These are phyloP conservation scores for Polietes domitor DNA, from an alignment of 2,888 invertebrate genomes.

Conservation along the genomic window DNA sequence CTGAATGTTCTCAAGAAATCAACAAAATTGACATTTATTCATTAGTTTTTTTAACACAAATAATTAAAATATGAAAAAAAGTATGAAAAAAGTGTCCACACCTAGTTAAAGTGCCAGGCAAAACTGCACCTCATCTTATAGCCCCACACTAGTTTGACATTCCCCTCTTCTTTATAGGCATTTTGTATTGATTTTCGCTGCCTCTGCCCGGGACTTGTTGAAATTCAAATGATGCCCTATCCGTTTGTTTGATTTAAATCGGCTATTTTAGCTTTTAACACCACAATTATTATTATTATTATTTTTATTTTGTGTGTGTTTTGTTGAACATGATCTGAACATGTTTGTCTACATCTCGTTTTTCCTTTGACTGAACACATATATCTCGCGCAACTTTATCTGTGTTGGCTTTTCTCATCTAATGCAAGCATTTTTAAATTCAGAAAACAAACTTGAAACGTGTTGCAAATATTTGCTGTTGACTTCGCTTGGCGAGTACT, in stretches of 20 bases:
- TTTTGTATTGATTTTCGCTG: no score
- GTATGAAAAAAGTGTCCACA: no score
- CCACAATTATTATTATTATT: constrained; percentile 12
- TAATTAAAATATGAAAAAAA: no score
- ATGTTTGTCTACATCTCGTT: not conserved
- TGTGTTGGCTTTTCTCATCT: not conserved
- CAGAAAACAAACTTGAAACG: not conserved
- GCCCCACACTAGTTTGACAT: no score
- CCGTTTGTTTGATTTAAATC: constrained; percentile 4
- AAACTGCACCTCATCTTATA: no score
- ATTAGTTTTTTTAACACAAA: no score
- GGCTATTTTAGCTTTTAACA: not conserved
- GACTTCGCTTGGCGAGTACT: not conserved
- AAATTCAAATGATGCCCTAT: constrained; percentile 8
- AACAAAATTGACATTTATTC: no score
- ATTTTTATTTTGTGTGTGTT: no score
- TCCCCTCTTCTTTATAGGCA: no score
- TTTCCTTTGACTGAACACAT: not conserved
- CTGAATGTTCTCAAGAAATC: no score
- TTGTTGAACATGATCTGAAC: no score
- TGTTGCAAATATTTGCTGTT: constrained; percentile 1
- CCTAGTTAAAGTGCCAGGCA: no score
- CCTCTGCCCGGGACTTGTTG: not conserved
- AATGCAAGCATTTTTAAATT: not conserved
- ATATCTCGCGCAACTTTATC: not conserved